Conservation (phyloP, 2,888 invertebrate species). For the Apamea monoglypha region DNA sequence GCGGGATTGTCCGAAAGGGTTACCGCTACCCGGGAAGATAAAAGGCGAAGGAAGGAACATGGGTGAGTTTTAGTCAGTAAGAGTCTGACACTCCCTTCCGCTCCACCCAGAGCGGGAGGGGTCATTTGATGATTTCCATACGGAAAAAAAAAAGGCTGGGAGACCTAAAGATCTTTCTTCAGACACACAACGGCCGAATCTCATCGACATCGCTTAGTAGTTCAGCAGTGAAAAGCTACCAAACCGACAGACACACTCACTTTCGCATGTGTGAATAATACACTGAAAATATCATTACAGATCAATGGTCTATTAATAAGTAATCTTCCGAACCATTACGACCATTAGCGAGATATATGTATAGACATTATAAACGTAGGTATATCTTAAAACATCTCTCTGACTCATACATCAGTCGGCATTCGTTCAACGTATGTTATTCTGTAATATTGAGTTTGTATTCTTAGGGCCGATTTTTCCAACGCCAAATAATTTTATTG, state of each 20-base stretch:
- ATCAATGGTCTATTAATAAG: constrained; percentile 42
- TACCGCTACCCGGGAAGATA: too few species aligned
- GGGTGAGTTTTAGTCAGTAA: too few species aligned
- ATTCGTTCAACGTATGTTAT: constrained; percentile 11
- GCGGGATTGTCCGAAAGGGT: too few species aligned
- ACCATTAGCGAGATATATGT: constrained; percentile 27
- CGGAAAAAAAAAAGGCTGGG: too few species aligned
- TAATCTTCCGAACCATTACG: constrained; percentile 30
- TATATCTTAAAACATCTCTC: constrained; percentile 19
- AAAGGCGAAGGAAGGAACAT: too few species aligned
- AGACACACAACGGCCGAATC: neutral
- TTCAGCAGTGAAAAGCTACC: neutral
- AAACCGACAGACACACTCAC: neutral
- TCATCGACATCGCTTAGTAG: neutral
- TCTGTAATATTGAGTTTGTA: neutral
- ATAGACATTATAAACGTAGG: constrained; percentile 10
- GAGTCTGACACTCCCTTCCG: too few species aligned
- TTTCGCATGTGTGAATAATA: neutral
- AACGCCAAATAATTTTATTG: too few species aligned
- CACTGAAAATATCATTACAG: constrained; percentile 22
- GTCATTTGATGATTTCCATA: too few species aligned
- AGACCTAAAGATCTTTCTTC: neutral
- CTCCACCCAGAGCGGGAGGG: too few species aligned
- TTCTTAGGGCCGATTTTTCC: too few species aligned
- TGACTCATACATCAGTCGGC: constrained; percentile 27